Evolutionary conservation across 2,113 vertebrate genomes (phyloP).

Genomic region (Alligator mississippiensis): DNA sequence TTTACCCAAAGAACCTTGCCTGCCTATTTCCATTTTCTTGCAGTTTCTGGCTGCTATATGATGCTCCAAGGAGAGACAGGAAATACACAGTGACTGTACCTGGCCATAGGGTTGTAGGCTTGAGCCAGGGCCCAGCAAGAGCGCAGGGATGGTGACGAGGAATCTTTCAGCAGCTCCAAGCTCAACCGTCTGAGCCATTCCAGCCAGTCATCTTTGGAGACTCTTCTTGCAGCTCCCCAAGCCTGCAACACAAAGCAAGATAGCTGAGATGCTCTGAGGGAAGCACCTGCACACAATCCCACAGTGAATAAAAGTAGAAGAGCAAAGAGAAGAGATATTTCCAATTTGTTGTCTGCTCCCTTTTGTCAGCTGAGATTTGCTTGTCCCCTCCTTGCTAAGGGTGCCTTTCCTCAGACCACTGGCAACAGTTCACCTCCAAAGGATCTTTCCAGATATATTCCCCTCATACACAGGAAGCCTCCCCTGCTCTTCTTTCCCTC

Average conservation of each 20-base stretch:
- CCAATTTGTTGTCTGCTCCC: background rate
- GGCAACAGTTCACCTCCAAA: background rate
- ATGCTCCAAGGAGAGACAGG: background rate
- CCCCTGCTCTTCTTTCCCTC: background rate
- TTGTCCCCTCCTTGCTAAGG: background rate
- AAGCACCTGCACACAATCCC: background rate
- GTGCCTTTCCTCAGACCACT: background rate
- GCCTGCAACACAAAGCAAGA: slow-evolving; percentile 81
- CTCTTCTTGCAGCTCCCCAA: slow-evolving; percentile 97
- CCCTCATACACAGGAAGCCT: background rate
- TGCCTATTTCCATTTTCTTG: background rate
- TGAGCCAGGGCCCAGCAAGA: slow-evolving; percentile 98
- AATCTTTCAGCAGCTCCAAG: slow-evolving; percentile 96
- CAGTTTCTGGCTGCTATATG: background rate
- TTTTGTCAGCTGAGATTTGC: background rate
- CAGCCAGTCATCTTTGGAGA: slow-evolving; percentile 99
- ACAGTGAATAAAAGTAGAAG: background rate
- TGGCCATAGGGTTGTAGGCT: slow-evolving; percentile 97
- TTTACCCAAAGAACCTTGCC: too few relatives aligned
- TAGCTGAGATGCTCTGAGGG: background rate
- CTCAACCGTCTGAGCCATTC: slow-evolving; percentile 96
- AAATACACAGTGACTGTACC: slow-evolving; percentile 75
- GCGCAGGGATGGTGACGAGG: slow-evolving; percentile 93
- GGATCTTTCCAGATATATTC: background rate
- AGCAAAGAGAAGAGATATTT: background rate